A percentile compares a stretch with the other conserved stretches of the same genome.
Conservation (phyloP, 2,888 invertebrate genomes). For the Cosmopolites sordidus region DNA sequence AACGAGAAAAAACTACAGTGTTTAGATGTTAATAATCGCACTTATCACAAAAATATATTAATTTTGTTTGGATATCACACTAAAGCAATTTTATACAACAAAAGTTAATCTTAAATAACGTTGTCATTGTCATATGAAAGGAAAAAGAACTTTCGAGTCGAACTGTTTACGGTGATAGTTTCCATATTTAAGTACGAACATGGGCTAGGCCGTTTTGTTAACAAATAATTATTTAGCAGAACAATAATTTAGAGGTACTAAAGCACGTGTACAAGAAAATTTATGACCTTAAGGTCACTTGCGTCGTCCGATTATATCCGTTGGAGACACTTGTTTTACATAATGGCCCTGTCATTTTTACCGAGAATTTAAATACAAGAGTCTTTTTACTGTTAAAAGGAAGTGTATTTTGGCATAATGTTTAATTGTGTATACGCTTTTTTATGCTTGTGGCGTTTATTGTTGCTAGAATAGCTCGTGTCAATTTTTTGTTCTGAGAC, state of each 20-base stretch:
- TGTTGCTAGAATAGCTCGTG: too few relatives aligned
- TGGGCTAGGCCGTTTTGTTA: slow-evolving; percentile 14
- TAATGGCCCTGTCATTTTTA: slow-evolving; percentile 13
- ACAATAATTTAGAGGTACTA: slow-evolving; percentile 18
- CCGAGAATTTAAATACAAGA: slow-evolving; percentile 5
- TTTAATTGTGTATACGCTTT: too few relatives aligned
- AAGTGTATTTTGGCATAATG: slow-evolving; percentile 2
- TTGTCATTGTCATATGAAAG: neutral
- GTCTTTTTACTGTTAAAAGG: slow-evolving; percentile 8
- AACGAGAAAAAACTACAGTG: too few relatives aligned
- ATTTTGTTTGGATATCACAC: too few relatives aligned
- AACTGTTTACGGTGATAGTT: slow-evolving; percentile 1
- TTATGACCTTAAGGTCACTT: slow-evolving; percentile 20
- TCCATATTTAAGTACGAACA: slow-evolving; percentile 4
- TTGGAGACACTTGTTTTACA: slow-evolving; percentile 15
- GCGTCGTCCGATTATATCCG: slow-evolving; percentile 5
- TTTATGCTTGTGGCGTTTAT: too few relatives aligned
- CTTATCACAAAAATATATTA: too few relatives aligned
- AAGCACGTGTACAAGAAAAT: slow-evolving; percentile 18
- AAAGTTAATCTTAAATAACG: neutral
- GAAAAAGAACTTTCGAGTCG: neutral
- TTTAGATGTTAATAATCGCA: too few relatives aligned
- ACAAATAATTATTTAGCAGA: slow-evolving; percentile 15
- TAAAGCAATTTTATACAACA: too few relatives aligned
- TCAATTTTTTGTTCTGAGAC: too few relatives aligned